These are phyloP conservation scores for Brachionus rotundiformis DNA, from an alignment of 1,140 invertebrate species.

Conservation along the genomic window DNA sequence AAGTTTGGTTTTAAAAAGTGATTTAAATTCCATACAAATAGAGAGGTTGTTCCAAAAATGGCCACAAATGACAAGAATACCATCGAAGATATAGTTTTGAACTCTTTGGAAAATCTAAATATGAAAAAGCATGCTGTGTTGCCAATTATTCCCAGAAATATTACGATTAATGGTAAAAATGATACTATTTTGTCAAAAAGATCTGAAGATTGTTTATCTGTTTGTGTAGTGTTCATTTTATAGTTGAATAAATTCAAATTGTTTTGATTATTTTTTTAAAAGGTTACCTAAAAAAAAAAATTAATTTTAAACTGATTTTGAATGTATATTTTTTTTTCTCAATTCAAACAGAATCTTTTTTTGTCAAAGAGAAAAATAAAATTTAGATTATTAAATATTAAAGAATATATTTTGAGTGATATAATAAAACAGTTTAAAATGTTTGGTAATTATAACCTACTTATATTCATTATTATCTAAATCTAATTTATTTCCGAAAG, in stretches of 20 bases:
- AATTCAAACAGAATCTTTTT: too few relatives aligned
- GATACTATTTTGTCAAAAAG: not conserved
- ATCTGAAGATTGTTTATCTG: not conserved
- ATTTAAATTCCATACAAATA: conserved; percentile 8
- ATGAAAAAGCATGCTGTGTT: not conserved
- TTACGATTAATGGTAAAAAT: not conserved
- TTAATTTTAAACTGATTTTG: too few relatives aligned
- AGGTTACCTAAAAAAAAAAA: too few relatives aligned
- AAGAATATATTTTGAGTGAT: too few relatives aligned
- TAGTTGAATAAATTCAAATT: not conserved
- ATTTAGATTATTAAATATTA: too few relatives aligned
- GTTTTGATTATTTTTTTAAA: not conserved
- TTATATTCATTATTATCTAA: too few relatives aligned
- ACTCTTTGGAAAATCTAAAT: not conserved
- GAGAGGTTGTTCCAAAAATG: not conserved
- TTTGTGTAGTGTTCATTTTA: not conserved
- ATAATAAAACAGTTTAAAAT: too few relatives aligned
- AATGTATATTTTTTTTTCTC: too few relatives aligned
- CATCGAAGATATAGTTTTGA: not conserved
- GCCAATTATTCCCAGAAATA: not conserved
- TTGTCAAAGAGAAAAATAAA: too few relatives aligned
- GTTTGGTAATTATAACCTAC: too few relatives aligned
- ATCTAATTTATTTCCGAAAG: too few relatives aligned
- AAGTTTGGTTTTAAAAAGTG: not conserved
- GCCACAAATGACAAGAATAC: not conserved